Conservation (phyloP, 2,888 invertebrate genomes). For the Scrobipalpa costella region DNA sequence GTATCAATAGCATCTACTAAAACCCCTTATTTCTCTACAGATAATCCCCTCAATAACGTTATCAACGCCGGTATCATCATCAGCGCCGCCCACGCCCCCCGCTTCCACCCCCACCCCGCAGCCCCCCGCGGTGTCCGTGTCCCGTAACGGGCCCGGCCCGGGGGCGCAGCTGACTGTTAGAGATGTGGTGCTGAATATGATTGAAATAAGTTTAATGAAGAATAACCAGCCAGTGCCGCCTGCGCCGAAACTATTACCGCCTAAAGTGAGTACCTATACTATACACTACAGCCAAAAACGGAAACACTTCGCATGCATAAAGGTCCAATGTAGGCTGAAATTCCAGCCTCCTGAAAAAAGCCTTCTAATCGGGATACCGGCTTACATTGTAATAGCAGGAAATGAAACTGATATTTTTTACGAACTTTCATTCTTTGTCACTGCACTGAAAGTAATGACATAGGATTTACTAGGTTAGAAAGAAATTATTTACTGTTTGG, state of each 20-base stretch:
- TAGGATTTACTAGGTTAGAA: too few species aligned
- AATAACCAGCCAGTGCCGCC: constrained; percentile 84
- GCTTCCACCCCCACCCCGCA: constrained; percentile 36
- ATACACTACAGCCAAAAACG: background rate
- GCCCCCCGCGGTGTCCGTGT: constrained; percentile 52
- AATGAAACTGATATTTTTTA: too few species aligned
- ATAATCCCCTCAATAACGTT: constrained; percentile 30
- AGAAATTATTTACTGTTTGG: too few species aligned
- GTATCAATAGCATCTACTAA: too few species aligned
- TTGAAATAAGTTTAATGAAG: constrained; percentile 92
- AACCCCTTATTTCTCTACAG: background rate
- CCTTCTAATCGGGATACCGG: too few species aligned
- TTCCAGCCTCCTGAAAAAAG: too few species aligned
- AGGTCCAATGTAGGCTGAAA: too few species aligned
- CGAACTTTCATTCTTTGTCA: too few species aligned
- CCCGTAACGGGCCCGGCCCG: constrained; percentile 65
- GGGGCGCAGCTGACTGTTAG: constrained; percentile 89
- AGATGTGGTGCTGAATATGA: constrained; percentile 91
- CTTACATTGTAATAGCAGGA: too few species aligned
- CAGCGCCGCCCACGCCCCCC: constrained; percentile 38
- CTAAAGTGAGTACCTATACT: constrained; percentile 46
- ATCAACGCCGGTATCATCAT: constrained; percentile 37
- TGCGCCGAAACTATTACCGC: constrained; percentile 53
- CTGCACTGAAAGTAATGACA: too few species aligned
- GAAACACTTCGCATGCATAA: too few species aligned